Conservation (phyloP, 2,888 invertebrate species). For the Dusona sp. region DNA sequence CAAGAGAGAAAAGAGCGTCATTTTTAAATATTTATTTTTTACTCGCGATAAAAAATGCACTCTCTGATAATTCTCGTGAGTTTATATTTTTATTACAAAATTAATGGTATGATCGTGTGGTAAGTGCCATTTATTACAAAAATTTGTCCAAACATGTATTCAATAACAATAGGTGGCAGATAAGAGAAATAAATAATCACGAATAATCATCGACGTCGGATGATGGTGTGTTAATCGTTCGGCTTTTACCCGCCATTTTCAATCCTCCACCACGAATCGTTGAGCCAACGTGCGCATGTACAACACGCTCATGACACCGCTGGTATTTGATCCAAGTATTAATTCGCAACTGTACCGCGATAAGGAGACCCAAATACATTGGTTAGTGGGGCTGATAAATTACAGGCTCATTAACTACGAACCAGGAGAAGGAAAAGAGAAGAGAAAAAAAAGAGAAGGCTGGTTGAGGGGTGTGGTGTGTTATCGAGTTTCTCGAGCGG, state of each 20-base stretch:
- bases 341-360: constrained; percentile 38
- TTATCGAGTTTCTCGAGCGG: constrained; percentile 49
- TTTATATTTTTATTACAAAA: background rate
- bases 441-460: background rate
- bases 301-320: constrained; percentile 1
- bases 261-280: background rate
- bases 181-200: background rate
- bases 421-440: constrained; percentile 41
- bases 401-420: constrained; percentile 66
- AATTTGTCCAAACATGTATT: background rate
- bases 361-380: constrained; percentile 63
- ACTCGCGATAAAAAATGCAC: background rate
- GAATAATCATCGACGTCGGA: constrained; percentile 12
- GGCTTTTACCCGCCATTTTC: background rate
- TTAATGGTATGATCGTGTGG: background rate
- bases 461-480: constrained; percentile 23
- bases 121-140: background rate
- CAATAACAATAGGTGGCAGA: background rate
- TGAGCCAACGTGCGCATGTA: background rate
- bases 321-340: constrained; percentile 47
- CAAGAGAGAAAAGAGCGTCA: background rate
- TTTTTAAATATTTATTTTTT: constrained; percentile 5
- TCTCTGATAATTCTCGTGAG: background rate
- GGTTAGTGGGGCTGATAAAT: constrained; percentile 58
- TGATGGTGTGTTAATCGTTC: constrained; percentile 38